Conservation (phyloP, 2,888 invertebrate species). For the Heliconius charithonia region DNA sequence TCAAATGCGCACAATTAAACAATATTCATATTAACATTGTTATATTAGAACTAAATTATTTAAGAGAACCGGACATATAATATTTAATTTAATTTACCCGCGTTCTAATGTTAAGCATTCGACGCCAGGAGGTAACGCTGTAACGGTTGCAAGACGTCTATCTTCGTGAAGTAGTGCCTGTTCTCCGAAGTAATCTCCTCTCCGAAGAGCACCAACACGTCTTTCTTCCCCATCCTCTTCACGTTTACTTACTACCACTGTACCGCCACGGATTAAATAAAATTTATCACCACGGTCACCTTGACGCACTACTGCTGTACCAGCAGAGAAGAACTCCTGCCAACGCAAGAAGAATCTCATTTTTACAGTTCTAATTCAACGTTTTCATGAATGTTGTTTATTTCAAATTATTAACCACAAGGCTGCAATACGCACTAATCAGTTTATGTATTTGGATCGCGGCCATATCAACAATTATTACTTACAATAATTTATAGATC, state of each 20-base stretch:
- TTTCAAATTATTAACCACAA: neutral
- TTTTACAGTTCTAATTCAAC: neutral
- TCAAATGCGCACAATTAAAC: too few species aligned
- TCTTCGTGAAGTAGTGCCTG: slow-evolving; percentile 93
- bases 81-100: slow-evolving; percentile 81
- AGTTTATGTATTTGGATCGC: slow-evolving; percentile 26
- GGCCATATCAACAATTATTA: slow-evolving; percentile 33
- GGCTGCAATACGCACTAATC: neutral
- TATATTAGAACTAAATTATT: neutral
- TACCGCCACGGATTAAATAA: slow-evolving; percentile 94
- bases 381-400: neutral
- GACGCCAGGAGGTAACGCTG: slow-evolving; percentile 91
- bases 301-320: slow-evolving; percentile 91
- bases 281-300: slow-evolving; percentile 95
- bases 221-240: slow-evolving; percentile 85
- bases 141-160: slow-evolving; percentile 94
- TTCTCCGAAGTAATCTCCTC: slow-evolving; percentile 95
- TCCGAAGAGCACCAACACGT: slow-evolving; percentile 87
- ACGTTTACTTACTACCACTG: slow-evolving; percentile 88
- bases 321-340: slow-evolving; percentile 91
- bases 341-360: slow-evolving; percentile 34
- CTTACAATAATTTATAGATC: slow-evolving; percentile 16
- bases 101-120: slow-evolving; percentile 94
- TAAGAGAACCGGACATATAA: neutral
- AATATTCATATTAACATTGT: neutral